A percentile compares a stretch with the other conserved stretches of the same genome.
Evolutionary conservation across 1,140 invertebrate genomes (phyloP).

Genomic region (Ylistrum balloti): DNA sequence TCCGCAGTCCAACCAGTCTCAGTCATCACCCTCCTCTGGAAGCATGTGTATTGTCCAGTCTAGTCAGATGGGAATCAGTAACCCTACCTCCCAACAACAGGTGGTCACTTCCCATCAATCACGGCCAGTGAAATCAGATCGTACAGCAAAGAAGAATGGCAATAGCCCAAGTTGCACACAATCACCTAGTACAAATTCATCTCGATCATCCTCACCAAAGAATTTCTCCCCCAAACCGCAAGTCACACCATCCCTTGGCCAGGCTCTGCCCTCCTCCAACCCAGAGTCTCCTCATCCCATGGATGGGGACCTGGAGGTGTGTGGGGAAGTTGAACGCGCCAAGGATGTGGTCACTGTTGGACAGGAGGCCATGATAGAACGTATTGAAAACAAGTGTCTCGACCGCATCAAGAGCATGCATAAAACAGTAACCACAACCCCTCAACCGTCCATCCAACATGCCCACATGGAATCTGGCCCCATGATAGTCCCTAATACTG

Average conservation of each 20-base stretch:
- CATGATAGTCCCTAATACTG: background rate
- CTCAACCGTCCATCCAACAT: conserved; percentile 54
- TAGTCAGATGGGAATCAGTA: background rate
- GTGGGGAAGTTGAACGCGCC: conserved; percentile 71
- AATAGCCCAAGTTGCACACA: background rate
- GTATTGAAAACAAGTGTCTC: conserved; percentile 71
- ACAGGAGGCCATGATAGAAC: conserved; percentile 71
- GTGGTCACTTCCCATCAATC: background rate
- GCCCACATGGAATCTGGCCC: background rate
- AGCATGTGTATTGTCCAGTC: background rate
- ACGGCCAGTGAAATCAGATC: background rate
- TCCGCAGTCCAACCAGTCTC: background rate
- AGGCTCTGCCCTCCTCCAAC: conserved; percentile 52
- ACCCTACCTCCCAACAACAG: background rate
- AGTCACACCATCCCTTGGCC: background rate
- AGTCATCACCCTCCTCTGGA: conserved; percentile 6
- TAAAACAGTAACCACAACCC: conserved; percentile 35
- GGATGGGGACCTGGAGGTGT: conserved; percentile 67
- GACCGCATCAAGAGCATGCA: conserved; percentile 55
- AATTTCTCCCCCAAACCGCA: conserved; percentile 53
- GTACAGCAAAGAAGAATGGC: background rate
- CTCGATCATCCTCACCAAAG: conserved; percentile 52
- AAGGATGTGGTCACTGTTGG: conserved; percentile 68
- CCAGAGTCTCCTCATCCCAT: conserved; percentile 55
- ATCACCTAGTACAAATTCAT: conserved; percentile 42